These are phyloP conservation scores for Pseudochirops cupreus DNA, from an alignment of 2,797 vertebrate genomes.

Conservation along the genomic window DNA sequence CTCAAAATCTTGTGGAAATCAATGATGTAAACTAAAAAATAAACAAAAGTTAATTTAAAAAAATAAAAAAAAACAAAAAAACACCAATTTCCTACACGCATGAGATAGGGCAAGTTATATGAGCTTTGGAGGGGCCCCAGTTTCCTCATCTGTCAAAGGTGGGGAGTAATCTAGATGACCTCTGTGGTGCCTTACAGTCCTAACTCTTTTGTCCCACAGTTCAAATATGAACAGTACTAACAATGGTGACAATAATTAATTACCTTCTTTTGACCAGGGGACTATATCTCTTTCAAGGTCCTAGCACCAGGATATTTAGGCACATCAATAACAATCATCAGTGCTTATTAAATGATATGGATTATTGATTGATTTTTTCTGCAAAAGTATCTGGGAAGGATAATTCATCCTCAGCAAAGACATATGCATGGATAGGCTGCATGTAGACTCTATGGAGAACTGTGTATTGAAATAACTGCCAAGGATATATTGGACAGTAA, in stretches of 20 bases:
- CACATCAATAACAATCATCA: neutral
- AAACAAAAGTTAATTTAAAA: too few relatives aligned
- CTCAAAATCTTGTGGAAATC: too few relatives aligned
- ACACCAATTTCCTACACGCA: neutral
- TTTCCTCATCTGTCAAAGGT: neutral
- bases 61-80: too few relatives aligned
- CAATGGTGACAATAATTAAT: neutral
- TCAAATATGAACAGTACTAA: neutral
- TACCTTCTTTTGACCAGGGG: neutral
- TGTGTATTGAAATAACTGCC: neutral
- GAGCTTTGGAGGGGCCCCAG: neutral
- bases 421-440: neutral
- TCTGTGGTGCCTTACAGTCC: neutral
- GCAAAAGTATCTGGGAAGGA: neutral
- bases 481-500: slow-evolving; percentile 22
- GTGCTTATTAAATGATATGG: neutral
- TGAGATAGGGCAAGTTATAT: neutral
- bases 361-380: neutral
- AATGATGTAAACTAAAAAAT: too few relatives aligned
- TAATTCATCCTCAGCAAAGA: neutral
- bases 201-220: neutral
- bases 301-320: neutral
- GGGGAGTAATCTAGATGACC: neutral
- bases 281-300: neutral
- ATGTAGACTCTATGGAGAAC: neutral